Evolutionary conservation across 2,113 vertebrate genomes (phyloP).

Genomic region (Coturnix japonica): DNA sequence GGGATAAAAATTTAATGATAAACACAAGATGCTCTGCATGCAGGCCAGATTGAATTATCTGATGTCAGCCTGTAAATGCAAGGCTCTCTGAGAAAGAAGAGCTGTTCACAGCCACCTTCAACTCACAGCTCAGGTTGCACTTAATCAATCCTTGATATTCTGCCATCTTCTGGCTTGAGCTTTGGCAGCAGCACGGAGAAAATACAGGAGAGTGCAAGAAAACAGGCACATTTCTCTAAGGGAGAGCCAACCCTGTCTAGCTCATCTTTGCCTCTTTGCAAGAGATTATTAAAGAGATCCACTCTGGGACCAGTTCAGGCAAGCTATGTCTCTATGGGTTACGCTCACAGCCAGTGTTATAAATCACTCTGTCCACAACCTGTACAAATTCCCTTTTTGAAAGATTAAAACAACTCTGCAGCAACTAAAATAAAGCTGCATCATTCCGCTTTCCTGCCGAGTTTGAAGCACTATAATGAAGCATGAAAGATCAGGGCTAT

Average conservation of each 20-base stretch:
- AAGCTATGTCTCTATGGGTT: neutral
- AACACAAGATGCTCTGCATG: conserved; percentile 78
- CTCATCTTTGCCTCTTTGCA: neutral
- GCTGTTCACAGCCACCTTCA: conserved; percentile 59
- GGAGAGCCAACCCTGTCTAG: neutral
- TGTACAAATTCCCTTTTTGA: neutral
- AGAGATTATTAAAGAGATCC: neutral
- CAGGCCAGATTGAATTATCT: conserved; percentile 72
- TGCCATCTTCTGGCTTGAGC: conserved; percentile 67
- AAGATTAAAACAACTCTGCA: neutral
- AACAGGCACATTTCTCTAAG: neutral
- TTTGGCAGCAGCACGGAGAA: conserved; percentile 34
- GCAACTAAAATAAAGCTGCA: neutral
- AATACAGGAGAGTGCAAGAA: neutral
- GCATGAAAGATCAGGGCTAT: neutral
- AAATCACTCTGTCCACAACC: neutral
- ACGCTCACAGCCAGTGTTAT: neutral
- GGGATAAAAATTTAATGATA: conserved; percentile 84
- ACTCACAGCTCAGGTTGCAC: conserved; percentile 71
- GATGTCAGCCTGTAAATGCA: conserved; percentile 59
- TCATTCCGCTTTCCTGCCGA: neutral
- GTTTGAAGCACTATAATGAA: neutral
- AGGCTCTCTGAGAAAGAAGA: conserved; percentile 66
- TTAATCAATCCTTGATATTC: conserved; percentile 70
- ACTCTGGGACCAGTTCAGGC: neutral